Evolutionary conservation across 2,113 vertebrate genomes (phyloP).

Genomic region (Platysternon megacephalum): DNA sequence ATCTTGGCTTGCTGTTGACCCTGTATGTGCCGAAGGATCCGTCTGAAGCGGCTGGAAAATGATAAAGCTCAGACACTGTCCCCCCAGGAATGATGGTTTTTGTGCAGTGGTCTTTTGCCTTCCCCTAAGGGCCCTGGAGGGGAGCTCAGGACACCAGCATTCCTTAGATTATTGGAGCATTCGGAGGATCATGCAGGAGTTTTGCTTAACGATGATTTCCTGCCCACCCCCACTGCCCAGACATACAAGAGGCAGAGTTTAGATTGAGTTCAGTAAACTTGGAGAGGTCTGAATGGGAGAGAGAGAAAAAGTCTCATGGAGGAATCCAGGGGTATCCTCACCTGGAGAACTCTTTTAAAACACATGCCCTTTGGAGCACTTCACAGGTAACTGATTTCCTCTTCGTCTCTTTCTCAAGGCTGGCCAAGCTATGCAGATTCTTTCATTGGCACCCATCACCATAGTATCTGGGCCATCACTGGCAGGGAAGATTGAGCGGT

Average conservation of each 20-base stretch:
- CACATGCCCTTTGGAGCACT: background rate
- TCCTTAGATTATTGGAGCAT: background rate
- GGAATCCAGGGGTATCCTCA: background rate
- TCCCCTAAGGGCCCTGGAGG: background rate
- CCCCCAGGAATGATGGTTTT: background rate
- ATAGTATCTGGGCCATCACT: background rate
- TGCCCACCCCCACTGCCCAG: background rate
- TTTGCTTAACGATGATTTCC: accelerated
- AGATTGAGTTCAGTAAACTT: accelerated
- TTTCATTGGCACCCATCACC: background rate
- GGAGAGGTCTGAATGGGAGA: background rate
- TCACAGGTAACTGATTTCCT: background rate
- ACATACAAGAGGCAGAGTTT: background rate
- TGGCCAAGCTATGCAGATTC: background rate
- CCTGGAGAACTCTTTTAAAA: background rate
- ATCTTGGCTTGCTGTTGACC: background rate
- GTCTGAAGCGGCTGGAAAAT: background rate
- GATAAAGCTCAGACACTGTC: background rate
- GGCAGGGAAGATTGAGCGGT: background rate
- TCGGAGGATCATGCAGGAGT: accelerated
- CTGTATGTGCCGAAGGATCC: background rate
- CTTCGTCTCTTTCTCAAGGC: background rate
- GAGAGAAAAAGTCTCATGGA: accelerated
- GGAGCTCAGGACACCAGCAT: background rate
- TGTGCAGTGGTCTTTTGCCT: background rate